These are phyloP conservation scores for Anoplolepis gracilipes DNA, from an alignment of 1,140 invertebrate species.

Conservation along the genomic window DNA sequence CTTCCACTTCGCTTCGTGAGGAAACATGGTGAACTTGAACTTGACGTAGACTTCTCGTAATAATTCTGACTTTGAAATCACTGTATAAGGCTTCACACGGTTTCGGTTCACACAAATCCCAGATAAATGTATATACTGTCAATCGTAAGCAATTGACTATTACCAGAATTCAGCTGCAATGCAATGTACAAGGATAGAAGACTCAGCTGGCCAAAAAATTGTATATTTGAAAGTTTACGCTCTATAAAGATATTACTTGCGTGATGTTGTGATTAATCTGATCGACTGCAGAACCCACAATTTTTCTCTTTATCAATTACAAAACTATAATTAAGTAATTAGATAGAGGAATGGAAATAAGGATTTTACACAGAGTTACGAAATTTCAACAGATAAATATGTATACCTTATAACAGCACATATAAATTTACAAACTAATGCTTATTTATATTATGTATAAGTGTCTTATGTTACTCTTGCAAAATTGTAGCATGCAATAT, in stretches of 20 bases:
- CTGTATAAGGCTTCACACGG: conserved; percentile 70
- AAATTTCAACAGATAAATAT: conserved; percentile 73
- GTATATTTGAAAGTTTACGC: conserved; percentile 72
- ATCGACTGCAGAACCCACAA: conserved; percentile 72
- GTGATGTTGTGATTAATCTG: conserved; percentile 68
- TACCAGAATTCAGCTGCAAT: conserved; percentile 81
- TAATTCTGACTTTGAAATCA: conserved; percentile 76
- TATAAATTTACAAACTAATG: conserved; percentile 76
- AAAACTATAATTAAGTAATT: conserved; percentile 72
- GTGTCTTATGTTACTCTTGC: conserved; percentile 74
- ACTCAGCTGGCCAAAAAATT: conserved; percentile 77
- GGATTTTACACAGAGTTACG: conserved; percentile 77
- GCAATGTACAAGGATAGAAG: conserved; percentile 75
- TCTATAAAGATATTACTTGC: conserved; percentile 77
- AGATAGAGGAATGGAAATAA: conserved; percentile 70
- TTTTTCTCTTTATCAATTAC: conserved; percentile 69
- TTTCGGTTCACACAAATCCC: conserved; percentile 77
- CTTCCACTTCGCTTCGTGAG: conserved; percentile 83
- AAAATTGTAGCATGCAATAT: conserved; percentile 76
- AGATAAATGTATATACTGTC: conserved; percentile 76
- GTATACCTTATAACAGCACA: conserved; percentile 79
- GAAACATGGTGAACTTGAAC: conserved; percentile 80
- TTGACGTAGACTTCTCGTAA: conserved; percentile 79
- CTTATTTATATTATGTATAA: conserved; percentile 66
- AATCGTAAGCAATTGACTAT: conserved; percentile 77